Evolutionary conservation across 2,113 vertebrate genomes (phyloP).

Genomic region (Camarhynchus parvulus): DNA sequence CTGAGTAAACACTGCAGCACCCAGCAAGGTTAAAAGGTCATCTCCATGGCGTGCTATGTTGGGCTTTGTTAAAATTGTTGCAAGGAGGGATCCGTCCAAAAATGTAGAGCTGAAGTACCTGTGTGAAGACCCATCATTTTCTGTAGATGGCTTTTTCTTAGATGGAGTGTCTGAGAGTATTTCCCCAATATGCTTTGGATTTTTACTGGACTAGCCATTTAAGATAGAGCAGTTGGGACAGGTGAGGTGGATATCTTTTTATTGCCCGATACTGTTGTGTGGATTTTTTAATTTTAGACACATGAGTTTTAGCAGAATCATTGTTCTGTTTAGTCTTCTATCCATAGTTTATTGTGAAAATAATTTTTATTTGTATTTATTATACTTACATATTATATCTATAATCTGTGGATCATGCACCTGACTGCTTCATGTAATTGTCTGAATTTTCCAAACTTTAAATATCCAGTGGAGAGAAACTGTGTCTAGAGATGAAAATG

Average conservation of each 20-base stretch:
- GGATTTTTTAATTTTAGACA: background rate
- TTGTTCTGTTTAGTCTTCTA: background rate
- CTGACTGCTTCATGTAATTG: background rate
- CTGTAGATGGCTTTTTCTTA: background rate
- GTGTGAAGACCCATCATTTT: background rate
- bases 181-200: background rate
- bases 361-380: background rate
- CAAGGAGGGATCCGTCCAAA: background rate
- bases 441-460: background rate
- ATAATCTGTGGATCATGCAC: background rate
- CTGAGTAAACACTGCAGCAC: background rate
- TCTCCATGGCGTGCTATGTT: rapidly evolving
- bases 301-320: background rate
- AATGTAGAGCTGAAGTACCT: background rate
- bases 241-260: background rate
- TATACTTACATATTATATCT: background rate
- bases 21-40: background rate
- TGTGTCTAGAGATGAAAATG: background rate
- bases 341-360: background rate
- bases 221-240: background rate
- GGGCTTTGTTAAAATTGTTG: background rate
- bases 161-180: background rate
- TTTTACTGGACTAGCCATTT: background rate
- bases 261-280: background rate
- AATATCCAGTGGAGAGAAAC: background rate